Evolutionary conservation across 2,797 vertebrate species (phyloP).

Genomic region (Monodelphis domestica): DNA sequence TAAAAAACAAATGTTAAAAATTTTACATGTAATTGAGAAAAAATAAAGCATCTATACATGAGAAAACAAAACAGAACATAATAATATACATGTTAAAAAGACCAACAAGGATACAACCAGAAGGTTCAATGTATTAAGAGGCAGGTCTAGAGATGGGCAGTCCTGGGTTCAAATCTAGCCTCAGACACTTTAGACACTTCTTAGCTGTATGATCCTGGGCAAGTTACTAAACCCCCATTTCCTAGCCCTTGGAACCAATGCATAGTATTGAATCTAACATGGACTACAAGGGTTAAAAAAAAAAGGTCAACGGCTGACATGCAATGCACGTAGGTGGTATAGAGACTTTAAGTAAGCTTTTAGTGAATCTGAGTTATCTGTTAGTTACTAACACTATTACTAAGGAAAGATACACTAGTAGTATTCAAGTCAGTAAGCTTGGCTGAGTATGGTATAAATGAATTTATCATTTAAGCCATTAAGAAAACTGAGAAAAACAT

Average conservation of each 20-base stretch:
- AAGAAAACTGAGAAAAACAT: slow-evolving; percentile 12
- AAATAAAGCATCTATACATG: not conserved
- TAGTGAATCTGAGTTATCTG: not conserved
- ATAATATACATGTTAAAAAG: not conserved
- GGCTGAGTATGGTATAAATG: slow-evolving; percentile 4
- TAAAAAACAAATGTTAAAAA: too few relatives aligned
- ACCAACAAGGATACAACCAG: too few relatives aligned
- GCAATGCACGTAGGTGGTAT: not conserved
- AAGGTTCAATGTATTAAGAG: too few relatives aligned
- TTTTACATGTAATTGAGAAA: not conserved
- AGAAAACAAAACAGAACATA: not conserved
- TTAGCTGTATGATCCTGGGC: too few relatives aligned
- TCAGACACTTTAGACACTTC: too few relatives aligned
- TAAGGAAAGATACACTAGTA: not conserved
- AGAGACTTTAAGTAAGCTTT: not conserved
- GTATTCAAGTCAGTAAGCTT: not conserved
- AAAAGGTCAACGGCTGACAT: too few relatives aligned
- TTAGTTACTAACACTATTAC: not conserved
- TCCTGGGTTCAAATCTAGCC: too few relatives aligned
- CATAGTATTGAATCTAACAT: too few relatives aligned
- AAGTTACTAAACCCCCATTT: too few relatives aligned
- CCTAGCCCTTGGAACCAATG: too few relatives aligned
- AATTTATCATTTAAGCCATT: slow-evolving; percentile 33
- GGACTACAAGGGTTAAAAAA: too few relatives aligned
- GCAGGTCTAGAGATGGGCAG: too few relatives aligned